A percentile compares a stretch with the other conserved stretches of the same genome.
phyloP scores from a whole-genome alignment of 1,140 invertebrate species.

The Plectrocnemia conspersa region DNA sequence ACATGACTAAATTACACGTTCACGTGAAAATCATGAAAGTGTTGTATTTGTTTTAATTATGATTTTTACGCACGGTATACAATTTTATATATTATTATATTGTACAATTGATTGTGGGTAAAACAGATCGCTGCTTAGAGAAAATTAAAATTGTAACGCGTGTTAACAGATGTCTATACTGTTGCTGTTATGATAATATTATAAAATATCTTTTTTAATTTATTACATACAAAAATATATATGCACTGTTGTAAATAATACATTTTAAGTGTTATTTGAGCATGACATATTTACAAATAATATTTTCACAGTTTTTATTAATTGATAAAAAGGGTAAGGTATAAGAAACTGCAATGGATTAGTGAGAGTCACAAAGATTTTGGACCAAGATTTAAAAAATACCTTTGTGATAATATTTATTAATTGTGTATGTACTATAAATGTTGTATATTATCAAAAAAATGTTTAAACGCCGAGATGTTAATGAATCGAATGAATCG shows the following conservation, averaged over 20 bases:
- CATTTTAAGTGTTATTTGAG: slow-evolving; percentile 15
- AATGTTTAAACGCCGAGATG: slow-evolving; percentile 5
- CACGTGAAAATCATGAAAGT: too few species aligned
- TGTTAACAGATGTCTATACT: too few species aligned
- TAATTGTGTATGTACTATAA: slow-evolving; percentile 10
- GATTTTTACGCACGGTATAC: too few species aligned
- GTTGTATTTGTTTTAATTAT: too few species aligned
- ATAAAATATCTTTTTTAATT: too few species aligned
- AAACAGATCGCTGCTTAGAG: too few species aligned
- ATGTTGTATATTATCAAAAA: slow-evolving; percentile 3
- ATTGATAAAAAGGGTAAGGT: slow-evolving; percentile 16
- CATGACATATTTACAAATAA: not conserved
- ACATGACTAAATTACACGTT: too few species aligned
- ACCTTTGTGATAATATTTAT: slow-evolving; percentile 32
- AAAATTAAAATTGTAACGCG: too few species aligned
- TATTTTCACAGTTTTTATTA: slow-evolving; percentile 25
- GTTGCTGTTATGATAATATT: too few species aligned
- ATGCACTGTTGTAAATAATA: slow-evolving; percentile 3
- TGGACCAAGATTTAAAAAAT: slow-evolving; percentile 31
- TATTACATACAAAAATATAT: too few species aligned
- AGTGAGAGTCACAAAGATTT: slow-evolving; percentile 27
- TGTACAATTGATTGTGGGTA: too few species aligned
- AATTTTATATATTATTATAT: too few species aligned
- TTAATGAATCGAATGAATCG: not conserved
- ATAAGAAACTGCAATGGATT: slow-evolving; percentile 25